Base-by-base conservation (phyloP, 2,113 vertebrate genomes). In the Nanorana parkeri region DNA sequence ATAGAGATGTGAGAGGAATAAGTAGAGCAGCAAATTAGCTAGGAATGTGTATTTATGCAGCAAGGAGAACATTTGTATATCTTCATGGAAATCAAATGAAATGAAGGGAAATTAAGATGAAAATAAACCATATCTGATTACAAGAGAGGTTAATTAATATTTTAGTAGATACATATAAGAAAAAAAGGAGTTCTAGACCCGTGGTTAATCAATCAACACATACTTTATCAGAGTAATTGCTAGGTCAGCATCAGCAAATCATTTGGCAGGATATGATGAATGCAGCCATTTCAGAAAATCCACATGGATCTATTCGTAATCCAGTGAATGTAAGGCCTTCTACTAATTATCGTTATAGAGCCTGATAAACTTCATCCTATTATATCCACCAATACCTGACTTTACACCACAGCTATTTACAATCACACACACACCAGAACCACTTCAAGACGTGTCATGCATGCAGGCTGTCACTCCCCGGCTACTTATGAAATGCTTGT, bases 141-240 rank as follows among this genome's bases (percentile, higher is more conserved):
- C 72, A 75, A 75, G 72, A 60, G 72, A 75, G 72, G 72, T 75
- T 75, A 75, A 75, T 75, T 60, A 60, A 75, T 75, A 60, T 61
- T 75, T 75, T 75, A 58, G 32, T 55, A 75, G 72, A 23, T 29
- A 61, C 29, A 75, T 75, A 75, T 60, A 51, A 75, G 36, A 58
- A 75, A 75, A 51, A 60, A n/a, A 56, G 26, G 26, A 61, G 72
- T 75, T 75, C 72, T 60, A 29, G 72, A 75, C 72, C 72, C 72
- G 41, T 75, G 72, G 72, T 75, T 75, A 75, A 75, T 75, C 72
- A 75, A 75, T 75, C 41, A 60, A 56, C 58, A 75, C 55, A 60
- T 75, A 60, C 55, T 21, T 29, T 32, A 60, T 19, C 72, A 61
- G 72, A 20, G 29, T 75, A 75, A 75, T 75, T 75, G 72, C 72